Evolutionary conservation across 1,140 invertebrate genomes (phyloP), one percentile per base, ranked within the genome.

Genomic region (Heliconius congener): DNA sequence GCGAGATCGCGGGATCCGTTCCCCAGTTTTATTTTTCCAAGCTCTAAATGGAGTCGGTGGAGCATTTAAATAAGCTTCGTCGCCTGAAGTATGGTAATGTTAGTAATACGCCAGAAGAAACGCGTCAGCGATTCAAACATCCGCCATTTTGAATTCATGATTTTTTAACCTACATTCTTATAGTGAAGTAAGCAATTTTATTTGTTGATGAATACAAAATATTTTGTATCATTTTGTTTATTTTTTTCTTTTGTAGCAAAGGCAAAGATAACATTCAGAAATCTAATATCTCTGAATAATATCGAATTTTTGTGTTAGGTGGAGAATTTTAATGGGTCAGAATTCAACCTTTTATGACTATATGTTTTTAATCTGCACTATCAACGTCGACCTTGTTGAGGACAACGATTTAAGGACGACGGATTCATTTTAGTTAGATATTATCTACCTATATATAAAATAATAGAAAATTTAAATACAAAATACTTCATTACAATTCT

Each of bases 41-140:
- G 91, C 91, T 93, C 92, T 94, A 94, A 94, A 93, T 94, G 93
- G 93, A 94, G 93, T 93, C 93, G 91, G 93, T 94, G 91, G 92
- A 92, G 91, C 93, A 94, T 94, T 94, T 94, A 93, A 94, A 94
- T 94, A 94, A 94, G 91, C 92, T 90, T 89, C 93, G 87, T 83
- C 89, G 91, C 83, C 90, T 92, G 92, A 93, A 93, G 92, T 92
- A 94, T 94, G 93, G 93, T 94, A 94, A 94, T 94, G 91, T 92
- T 88, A 87, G 90, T 93, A 93, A 94, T 93, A 93, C 91, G 88
- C 85, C 87, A 83, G 77, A 76, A 82, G 84, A 72, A 90, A 91
- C 85, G 87, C 89, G 87, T 84, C 82, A 82, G 82, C 82, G 71
- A 83, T 84, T 82, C 80, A 83, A 87, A 81, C 80, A 77, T 80